Conservation (phyloP, 2,888 invertebrate genomes). For the Abrostola triplasia region DNA sequence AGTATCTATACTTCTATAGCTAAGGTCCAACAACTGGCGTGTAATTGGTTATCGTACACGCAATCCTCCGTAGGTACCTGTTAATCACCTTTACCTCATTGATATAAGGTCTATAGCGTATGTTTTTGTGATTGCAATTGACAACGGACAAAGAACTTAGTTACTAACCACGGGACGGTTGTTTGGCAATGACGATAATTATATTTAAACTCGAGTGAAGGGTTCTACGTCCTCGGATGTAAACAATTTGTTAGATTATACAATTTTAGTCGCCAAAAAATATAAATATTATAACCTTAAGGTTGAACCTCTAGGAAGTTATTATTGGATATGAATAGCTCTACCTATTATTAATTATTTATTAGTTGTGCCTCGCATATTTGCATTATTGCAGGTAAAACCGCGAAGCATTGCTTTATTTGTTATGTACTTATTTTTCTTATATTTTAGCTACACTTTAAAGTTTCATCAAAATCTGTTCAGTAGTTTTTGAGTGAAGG, state of each 20-base stretch:
- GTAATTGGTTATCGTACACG: slow-evolving; percentile 17
- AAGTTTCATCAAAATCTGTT: too few relatives aligned
- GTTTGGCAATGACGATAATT: slow-evolving; percentile 46
- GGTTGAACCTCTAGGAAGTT: too few relatives aligned
- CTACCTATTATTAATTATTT: not conserved
- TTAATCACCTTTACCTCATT: slow-evolving; percentile 23
- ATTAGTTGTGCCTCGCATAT: too few relatives aligned
- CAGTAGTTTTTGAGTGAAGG: too few relatives aligned
- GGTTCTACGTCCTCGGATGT: slow-evolving; percentile 55
- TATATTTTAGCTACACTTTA: too few relatives aligned
- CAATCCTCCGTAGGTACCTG: slow-evolving; percentile 1
- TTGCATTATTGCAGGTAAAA: too few relatives aligned
- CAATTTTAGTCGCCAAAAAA: slow-evolving; percentile 25
- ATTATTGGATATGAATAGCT: not conserved
- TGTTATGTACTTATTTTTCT: too few relatives aligned
- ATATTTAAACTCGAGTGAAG: slow-evolving; percentile 53
- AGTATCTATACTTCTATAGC: slow-evolving; percentile 5
- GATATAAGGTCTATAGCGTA: slow-evolving; percentile 10
- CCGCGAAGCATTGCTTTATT: too few relatives aligned
- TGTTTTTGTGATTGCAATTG: slow-evolving; percentile 31
- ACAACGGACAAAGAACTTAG: slow-evolving; percentile 24
- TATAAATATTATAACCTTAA: slow-evolving; percentile 2
- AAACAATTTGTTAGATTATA: slow-evolving; percentile 51
- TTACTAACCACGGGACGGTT: slow-evolving; percentile 21
- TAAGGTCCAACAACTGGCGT: slow-evolving; percentile 21